Base-by-base conservation (phyloP, 2,113 vertebrate species). In the Antechinus stuartii region DNA sequence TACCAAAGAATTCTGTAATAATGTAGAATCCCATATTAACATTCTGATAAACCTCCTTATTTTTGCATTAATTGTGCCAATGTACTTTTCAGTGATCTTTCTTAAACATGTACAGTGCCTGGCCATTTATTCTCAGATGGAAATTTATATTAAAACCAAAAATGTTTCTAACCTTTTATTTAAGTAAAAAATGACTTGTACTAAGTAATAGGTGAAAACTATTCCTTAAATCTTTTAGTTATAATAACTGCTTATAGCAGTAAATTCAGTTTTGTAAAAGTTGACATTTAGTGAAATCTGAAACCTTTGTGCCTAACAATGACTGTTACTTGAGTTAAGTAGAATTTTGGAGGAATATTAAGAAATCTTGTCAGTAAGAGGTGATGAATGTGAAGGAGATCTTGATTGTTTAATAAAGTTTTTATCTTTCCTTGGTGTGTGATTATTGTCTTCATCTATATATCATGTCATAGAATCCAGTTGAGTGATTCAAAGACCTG, bases 291-390 rank as follows among this genome's bases (percentile, higher is more conserved):
- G 90, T 96, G 95, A 98, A 94, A 98, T 97, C 93, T 93, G 97
- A 98, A 98, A 96, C 97, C 97, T 98, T 97, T 98, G 98, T 98
- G 98, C 98, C 98, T 98, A 94, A 97, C 97, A 55, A 92, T 68
- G 92, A 97, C 94, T 47, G 2, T 97, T 97, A 95, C 53, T 53
- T 93, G 95, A 97, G 93, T 93, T 94, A 94, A 98, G 96, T 94
- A 54, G 97, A 97, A 95, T 55, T 61, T 89, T 93, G 89, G 95
- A 95, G 97, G 97, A 97, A 89, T 90, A 91, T 47, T n/a, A 25
- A 92, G 89, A 42, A 92, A 53, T 25, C 95, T 95, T 97, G 97
- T 96, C 95, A 95, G 93, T 42, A 90, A 89, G 49, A 97, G 84
- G 94, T 96, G 96, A 94, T 96, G 97, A 98, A 97, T 98, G 98